A percentile compares a stretch with the other conserved stretches of the same genome.
Conservation (phyloP, 2,113 vertebrate genomes). For the Lagopus leucura region DNA sequence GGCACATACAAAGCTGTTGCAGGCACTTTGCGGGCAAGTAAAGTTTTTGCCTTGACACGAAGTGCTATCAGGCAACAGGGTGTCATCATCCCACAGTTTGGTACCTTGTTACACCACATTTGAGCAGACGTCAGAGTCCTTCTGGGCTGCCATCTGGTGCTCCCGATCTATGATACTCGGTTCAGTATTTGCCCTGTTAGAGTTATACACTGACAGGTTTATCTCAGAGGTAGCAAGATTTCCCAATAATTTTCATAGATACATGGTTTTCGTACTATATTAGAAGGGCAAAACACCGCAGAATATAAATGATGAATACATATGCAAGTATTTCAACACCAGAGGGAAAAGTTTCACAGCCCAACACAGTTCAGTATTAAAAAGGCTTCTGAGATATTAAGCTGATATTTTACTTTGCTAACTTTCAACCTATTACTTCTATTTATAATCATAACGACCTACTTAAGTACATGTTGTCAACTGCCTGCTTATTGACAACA, state of each 20-base stretch:
- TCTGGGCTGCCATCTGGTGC: constrained; percentile 61
- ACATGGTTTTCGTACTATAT: constrained; percentile 32
- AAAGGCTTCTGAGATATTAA: constrained; percentile 21
- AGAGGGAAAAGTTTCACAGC: constrained; percentile 31
- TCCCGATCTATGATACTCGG: constrained; percentile 38
- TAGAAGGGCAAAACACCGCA: constrained; percentile 28
- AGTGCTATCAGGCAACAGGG: constrained; percentile 41
- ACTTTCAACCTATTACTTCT: constrained; percentile 28
- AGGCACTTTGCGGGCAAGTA: constrained; percentile 26
- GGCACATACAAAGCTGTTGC: not conserved
- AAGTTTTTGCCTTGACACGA: constrained; percentile 48
- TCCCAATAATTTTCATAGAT: constrained; percentile 44
- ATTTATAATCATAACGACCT: constrained; percentile 32
- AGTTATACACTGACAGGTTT: not conserved
- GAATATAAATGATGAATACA: constrained; percentile 35
- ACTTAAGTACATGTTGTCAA: constrained; percentile 23
- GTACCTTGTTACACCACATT: constrained; percentile 48
- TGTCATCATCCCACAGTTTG: constrained; percentile 45
- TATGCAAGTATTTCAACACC: constrained; percentile 46
- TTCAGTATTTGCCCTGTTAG: constrained; percentile 4
- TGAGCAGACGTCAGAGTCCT: constrained; percentile 51
- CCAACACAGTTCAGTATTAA: constrained; percentile 30
- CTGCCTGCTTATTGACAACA: not conserved
- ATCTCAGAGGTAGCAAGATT: not conserved
- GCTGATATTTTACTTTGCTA: not conserved